Evolutionary conservation across 2,113 vertebrate genomes (phyloP).

Genomic region (Alethe diademata): DNA sequence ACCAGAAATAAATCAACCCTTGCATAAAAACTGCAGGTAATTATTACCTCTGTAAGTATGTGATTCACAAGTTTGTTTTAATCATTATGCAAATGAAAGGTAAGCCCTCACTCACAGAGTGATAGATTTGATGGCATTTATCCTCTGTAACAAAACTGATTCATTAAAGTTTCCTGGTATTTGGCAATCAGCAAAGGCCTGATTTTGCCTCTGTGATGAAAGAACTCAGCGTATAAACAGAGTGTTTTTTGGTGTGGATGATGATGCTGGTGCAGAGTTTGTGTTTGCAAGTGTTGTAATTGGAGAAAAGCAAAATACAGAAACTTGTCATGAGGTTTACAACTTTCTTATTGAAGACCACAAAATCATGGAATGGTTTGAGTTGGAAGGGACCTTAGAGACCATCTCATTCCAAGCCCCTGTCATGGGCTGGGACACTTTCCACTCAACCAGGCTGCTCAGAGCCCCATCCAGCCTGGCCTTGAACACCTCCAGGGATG

Average conservation of each 20-base stretch:
- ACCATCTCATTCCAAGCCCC: not conserved
- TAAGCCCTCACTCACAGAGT: not conserved
- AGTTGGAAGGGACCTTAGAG: not conserved
- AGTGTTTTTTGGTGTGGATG: not conserved
- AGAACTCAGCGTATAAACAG: not conserved
- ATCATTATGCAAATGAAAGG: constrained; percentile 17
- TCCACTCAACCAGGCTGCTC: not conserved
- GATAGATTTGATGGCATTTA: not conserved
- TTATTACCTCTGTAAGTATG: not conserved
- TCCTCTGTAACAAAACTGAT: not conserved
- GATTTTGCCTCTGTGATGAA: not conserved
- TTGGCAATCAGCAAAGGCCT: not conserved
- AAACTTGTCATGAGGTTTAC: not conserved
- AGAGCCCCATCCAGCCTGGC: not conserved
- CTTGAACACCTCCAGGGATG: not conserved
- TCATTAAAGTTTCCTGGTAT: not conserved
- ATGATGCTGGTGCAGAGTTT: not conserved
- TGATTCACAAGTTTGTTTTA: not conserved
- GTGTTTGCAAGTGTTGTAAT: not conserved
- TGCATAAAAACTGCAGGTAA: not conserved
- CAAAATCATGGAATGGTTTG: not conserved
- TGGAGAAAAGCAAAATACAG: not conserved
- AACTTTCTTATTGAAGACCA: not conserved
- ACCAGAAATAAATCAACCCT: not conserved
- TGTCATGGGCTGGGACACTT: not conserved